phyloP scores from a whole-genome alignment of 2,888 invertebrate species.

The Aleiodes alternator region DNA sequence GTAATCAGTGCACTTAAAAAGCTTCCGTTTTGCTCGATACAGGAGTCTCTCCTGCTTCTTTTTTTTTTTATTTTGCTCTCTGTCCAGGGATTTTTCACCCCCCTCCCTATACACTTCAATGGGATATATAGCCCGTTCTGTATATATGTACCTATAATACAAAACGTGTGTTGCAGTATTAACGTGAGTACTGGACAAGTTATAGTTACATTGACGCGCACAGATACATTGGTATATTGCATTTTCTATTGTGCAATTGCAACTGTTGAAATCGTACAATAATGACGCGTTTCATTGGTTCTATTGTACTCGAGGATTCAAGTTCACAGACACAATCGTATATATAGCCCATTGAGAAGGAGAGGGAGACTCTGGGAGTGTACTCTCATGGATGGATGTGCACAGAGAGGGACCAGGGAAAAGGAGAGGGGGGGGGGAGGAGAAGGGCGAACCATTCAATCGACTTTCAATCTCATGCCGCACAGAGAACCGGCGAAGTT shows the following conservation, averaged over 20 bases:
- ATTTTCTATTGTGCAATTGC: slow-evolving; percentile 22
- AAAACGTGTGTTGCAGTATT: slow-evolving; percentile 1
- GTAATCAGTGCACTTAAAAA: slow-evolving; percentile 33
- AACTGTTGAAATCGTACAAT: slow-evolving; percentile 60
- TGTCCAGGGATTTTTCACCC: slow-evolving; percentile 3
- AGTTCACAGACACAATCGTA: slow-evolving; percentile 67
- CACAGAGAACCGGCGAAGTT: slow-evolving; percentile 9
- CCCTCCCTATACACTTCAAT: neutral
- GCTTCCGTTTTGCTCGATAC: slow-evolving; percentile 50
- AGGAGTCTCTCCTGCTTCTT: neutral
- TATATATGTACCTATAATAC: neutral
- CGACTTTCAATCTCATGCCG: slow-evolving; percentile 64
- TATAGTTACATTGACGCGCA: slow-evolving; percentile 25
- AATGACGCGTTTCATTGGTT: slow-evolving; percentile 68
- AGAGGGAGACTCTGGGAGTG: neutral
- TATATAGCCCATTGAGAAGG: slow-evolving; percentile 53
- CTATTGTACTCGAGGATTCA: slow-evolving; percentile 65
- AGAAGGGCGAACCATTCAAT: slow-evolving; percentile 60
- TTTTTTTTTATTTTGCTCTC: slow-evolving; percentile 4
- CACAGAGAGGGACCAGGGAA: neutral
- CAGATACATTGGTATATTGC: slow-evolving; percentile 30
- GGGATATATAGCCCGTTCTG: neutral
- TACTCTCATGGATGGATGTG: slow-evolving; percentile 37
- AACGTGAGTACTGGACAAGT: slow-evolving; percentile 12
- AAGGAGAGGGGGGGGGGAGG: neutral